Evolutionary conservation across 2,113 vertebrate genomes (phyloP).

Genomic region (Scatophagus argus): DNA sequence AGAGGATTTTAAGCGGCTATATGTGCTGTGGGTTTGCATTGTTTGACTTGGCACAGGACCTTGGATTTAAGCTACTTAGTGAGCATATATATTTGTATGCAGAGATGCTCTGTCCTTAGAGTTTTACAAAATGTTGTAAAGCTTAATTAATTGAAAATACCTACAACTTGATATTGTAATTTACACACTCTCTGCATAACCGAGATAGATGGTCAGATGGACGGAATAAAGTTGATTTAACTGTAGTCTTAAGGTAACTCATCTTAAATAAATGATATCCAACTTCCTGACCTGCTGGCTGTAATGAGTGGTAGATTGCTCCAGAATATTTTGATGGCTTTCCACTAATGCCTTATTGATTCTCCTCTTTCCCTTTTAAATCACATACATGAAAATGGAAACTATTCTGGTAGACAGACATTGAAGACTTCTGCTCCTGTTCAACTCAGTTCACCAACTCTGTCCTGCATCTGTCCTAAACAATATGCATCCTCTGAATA

Average conservation of each 20-base stretch:
- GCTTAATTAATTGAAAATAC: conserved; percentile 27
- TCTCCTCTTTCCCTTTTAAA: conserved; percentile 78
- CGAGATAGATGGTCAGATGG: conserved; percentile 63
- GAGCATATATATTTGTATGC: conserved; percentile 39
- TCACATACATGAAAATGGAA: conserved; percentile 78
- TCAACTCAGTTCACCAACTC: conserved; percentile 53
- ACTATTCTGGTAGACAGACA: conserved; percentile 70
- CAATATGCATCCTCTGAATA: conserved; percentile 39
- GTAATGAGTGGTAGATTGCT: conserved; percentile 68
- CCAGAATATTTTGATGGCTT: conserved; percentile 73
- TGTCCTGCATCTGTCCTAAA: conserved; percentile 43
- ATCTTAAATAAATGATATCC: conserved; percentile 67
- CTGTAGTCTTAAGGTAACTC: conserved; percentile 72
- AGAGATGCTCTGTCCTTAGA: conserved; percentile 23
- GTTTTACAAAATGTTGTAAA: conserved; percentile 24
- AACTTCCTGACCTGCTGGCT: conserved; percentile 72
- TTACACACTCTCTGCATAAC: conserved; percentile 62
- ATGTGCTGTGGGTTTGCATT: conserved; percentile 45
- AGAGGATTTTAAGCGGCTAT: conserved; percentile 64
- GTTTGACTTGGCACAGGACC: conserved; percentile 55
- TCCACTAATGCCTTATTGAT: conserved; percentile 85
- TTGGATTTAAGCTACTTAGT: conserved; percentile 37
- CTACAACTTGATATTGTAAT: conserved; percentile 50
- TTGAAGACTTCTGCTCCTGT: conserved; percentile 51
- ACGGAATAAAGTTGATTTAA: conserved; percentile 76